These are phyloP conservation scores for Alloplasta piceator DNA, from an alignment of 2,888 invertebrate species.

Conservation along the genomic window DNA sequence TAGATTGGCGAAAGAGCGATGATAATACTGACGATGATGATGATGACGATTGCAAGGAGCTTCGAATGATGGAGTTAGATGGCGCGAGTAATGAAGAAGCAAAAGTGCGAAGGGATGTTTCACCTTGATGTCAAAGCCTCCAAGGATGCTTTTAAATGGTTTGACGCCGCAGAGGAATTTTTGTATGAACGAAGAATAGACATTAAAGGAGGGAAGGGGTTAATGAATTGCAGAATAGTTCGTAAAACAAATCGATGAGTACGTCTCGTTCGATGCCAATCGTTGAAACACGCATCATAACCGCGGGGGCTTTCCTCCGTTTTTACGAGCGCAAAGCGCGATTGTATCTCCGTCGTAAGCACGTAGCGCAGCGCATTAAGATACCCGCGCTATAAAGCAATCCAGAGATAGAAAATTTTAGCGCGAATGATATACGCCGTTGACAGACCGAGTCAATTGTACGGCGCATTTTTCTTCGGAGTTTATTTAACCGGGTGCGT, in stretches of 20 bases:
- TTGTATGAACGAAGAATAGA: too few relatives aligned
- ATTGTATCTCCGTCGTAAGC: conserved; percentile 69
- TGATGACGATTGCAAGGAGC: conserved; percentile 69
- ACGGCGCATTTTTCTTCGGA: conserved; percentile 47
- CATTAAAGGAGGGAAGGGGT: conserved; percentile 28
- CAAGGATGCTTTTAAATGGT: background rate
- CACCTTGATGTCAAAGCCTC: background rate
- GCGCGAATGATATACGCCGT: conserved; percentile 44
- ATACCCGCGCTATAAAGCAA: background rate
- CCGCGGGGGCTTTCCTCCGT: conserved; percentile 18
- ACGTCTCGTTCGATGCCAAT: conserved; percentile 66
- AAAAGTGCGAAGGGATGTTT: conserved; percentile 20
- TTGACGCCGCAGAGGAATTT: too few relatives aligned
- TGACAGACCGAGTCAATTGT: conserved; percentile 73
- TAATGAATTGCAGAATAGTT: conserved; percentile 69
- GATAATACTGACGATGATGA: conserved; percentile 57
- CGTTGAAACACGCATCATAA: conserved; percentile 35
- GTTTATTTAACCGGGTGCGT: conserved; percentile 38
- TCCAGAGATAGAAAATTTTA: background rate
- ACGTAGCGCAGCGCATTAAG: conserved; percentile 33
- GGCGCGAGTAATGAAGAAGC: conserved; percentile 47
- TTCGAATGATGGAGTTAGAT: conserved; percentile 39
- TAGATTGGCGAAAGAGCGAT: conserved; percentile 23
- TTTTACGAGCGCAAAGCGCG: conserved; percentile 61
- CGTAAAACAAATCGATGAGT: conserved; percentile 75